Evolutionary conservation across 2,113 vertebrate genomes (phyloP).

Genomic region (Lophius piscatorius): DNA sequence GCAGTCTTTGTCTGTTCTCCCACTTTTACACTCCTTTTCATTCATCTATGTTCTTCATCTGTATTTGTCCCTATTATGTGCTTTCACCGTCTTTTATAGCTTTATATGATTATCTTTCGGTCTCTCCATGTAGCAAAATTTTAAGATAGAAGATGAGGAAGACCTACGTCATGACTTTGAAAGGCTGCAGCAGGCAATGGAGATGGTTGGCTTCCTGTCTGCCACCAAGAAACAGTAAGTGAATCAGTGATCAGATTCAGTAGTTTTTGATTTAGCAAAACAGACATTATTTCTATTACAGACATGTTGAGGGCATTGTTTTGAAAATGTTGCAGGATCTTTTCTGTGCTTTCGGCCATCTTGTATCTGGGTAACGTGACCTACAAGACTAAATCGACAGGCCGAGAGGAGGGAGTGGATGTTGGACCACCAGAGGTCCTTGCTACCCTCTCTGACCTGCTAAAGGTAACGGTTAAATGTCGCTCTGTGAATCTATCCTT

Average conservation of each 20-base stretch:
- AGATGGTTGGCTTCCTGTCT: constrained; percentile 98
- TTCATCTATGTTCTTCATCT: neutral
- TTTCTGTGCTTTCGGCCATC: constrained; percentile 95
- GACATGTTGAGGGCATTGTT: constrained; percentile 3
- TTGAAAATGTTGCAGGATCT: constrained; percentile 84
- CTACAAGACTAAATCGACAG: constrained; percentile 89
- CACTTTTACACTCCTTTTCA: constrained; percentile 2
- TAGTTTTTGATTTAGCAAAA: neutral
- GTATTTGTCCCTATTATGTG: neutral
- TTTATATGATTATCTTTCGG: neutral
- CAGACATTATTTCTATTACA: neutral
- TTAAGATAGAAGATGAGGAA: constrained; percentile 96
- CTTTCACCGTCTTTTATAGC: neutral
- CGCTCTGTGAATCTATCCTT: neutral
- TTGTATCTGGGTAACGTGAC: constrained; percentile 95
- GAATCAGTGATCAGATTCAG: neutral
- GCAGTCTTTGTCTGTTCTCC: constrained; percentile 39
- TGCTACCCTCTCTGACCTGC: constrained; percentile 90
- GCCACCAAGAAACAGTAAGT: constrained; percentile 95
- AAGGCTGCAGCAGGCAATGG: constrained; percentile 97
- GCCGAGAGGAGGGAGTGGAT: constrained; percentile 94
- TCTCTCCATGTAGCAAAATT: constrained; percentile 86
- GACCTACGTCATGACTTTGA: constrained; percentile 96
- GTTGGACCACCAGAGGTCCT: constrained; percentile 93
- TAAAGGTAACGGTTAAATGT: constrained; percentile 81